Percentiles rank a stretch among this genome's conserved stretches.
Conservation (phyloP, 2,888 invertebrate species). For the Neoitamus cyanurus region DNA sequence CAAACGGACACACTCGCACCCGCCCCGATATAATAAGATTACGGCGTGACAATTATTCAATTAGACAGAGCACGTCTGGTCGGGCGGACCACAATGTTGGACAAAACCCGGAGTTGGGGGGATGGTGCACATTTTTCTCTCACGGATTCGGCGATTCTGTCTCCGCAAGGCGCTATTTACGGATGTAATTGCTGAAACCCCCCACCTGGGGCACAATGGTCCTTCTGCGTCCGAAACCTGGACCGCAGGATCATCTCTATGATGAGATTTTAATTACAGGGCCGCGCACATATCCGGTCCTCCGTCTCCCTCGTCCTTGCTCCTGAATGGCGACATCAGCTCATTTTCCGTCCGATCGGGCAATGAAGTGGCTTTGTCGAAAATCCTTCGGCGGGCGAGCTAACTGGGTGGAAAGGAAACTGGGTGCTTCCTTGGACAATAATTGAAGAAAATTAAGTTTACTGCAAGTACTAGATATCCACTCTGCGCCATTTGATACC, state of each 20-base stretch:
- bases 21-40: constrained; percentile 22
- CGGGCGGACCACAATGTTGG: too few species aligned
- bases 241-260: background rate
- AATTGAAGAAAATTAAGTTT: constrained; percentile 52
- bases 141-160: background rate
- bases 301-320: background rate
- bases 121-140: background rate
- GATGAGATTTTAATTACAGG: background rate
- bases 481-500: constrained; percentile 50
- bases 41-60: constrained; percentile 39
- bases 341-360: constrained; percentile 4
- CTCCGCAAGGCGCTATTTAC: background rate
- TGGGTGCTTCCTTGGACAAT: constrained; percentile 46
- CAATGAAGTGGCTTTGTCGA: constrained; percentile 10
- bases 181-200: background rate
- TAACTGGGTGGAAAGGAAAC: constrained; percentile 6
- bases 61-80: constrained; percentile 17
- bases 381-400: background rate
- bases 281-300: background rate
- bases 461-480: constrained; percentile 50
- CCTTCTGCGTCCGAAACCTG: background rate
- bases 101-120: too few species aligned
- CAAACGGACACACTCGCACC: constrained; percentile 8
- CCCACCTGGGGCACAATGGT: background rate
- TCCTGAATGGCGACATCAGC: background rate